Evolutionary conservation across 2,888 invertebrate species (phyloP).

Genomic region (Agonopterix heracliana): DNA sequence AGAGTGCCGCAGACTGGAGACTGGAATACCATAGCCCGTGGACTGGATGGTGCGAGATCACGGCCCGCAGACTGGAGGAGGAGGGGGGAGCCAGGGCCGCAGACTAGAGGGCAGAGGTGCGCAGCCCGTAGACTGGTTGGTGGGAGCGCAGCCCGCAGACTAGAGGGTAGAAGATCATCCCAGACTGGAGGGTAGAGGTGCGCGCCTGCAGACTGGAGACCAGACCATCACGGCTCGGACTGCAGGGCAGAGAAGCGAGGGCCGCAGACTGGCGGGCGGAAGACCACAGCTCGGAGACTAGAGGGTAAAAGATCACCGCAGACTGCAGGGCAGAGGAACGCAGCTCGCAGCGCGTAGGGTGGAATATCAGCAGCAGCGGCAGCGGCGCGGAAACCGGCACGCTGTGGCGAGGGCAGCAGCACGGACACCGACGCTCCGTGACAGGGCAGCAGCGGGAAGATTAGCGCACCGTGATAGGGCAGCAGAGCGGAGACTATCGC

Average conservation of each 20-base stretch:
- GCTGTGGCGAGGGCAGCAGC: too few relatives aligned
- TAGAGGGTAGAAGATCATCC: neutral
- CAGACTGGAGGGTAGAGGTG: neutral
- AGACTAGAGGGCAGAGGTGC: neutral
- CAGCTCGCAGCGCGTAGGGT: too few relatives aligned
- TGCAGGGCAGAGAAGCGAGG: neutral
- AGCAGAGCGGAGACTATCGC: too few relatives aligned
- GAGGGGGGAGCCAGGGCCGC: too few relatives aligned
- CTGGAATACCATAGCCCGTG: neutral
- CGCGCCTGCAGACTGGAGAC: neutral
- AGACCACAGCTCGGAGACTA: neutral
- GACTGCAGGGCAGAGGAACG: neutral
- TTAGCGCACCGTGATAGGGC: too few relatives aligned
- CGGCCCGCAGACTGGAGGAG: neutral
- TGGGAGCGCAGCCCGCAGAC: neutral
- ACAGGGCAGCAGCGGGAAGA: too few relatives aligned
- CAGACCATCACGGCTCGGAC: neutral
- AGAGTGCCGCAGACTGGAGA: neutral
- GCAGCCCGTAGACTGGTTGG: neutral
- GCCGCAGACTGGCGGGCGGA: neutral
- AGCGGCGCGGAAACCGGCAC: conserved; percentile 1
- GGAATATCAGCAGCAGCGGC: conserved; percentile 5
- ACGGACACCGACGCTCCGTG: too few relatives aligned
- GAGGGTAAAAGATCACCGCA: neutral
- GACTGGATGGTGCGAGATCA: neutral